Base-by-base conservation (phyloP, 2,888 invertebrate species). In the Thereva unica region DNA sequence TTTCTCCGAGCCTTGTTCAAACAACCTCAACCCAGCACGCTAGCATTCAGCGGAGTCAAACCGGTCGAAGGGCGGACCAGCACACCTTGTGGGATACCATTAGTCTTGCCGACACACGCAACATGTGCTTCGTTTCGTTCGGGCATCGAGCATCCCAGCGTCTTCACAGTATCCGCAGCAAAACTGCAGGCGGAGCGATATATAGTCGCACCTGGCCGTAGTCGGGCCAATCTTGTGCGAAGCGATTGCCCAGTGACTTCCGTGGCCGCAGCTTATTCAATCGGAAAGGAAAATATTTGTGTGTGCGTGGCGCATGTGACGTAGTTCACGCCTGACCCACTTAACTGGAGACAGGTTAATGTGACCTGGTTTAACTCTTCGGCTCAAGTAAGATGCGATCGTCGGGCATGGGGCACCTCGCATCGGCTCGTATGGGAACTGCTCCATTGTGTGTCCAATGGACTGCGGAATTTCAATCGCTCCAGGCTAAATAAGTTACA, bases 291-390 rank as follows among this genome's bases (percentile, higher is more conserved):
- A n/a, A 41, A 50, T 50, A 40, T 61, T 61, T 61, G 61, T 50
- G 61, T 42, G 71, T 71, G 71, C 69, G 67, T 63, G 57, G 67
- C 65, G 12, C 44, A 69, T 66, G 71, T 72, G 71, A 72, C 70
- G 70, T 72, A 70, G 69, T 72, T 71, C 72, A 73, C 72, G 71
- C 69, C 71, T 73, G 72, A 72, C 74, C 74, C 50, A 74, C 73
- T 72, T 74, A 70, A 70, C 70, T 68, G 71, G 64, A 73, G 71
- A 64, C 72, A 72, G 71, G 72, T 72, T 74, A 67, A 69, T 71
- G 67, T 71, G 71, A 72, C 73, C 73, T 66, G 70, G 71, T 72
- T 73, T 55, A 38, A 53, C 47, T 38, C 34, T 47, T 35, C n/a
- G 44, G 47, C 47, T 47, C 55, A 40, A n/a, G 54, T 55, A 54